A percentile compares a stretch with the other conserved stretches of the same genome.
phyloP scores from a whole-genome alignment of 2,113 vertebrate genomes.

The Butastur rufipennis region DNA sequence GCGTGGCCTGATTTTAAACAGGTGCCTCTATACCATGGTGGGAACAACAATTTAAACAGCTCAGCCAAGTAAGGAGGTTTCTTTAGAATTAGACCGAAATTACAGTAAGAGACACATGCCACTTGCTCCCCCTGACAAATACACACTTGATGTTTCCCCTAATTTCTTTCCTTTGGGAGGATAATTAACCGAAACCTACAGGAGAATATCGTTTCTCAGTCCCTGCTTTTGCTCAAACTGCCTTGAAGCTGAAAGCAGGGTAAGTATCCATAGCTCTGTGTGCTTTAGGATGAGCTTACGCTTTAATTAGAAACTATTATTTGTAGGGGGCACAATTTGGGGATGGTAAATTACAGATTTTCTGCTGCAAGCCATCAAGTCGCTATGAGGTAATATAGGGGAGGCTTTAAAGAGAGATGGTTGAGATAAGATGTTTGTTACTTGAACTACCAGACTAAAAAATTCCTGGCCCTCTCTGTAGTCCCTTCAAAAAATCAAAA shows the following conservation, averaged over 20 bases:
- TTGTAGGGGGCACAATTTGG: neutral
- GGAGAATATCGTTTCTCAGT: accelerated
- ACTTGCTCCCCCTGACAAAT: neutral
- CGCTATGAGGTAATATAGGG: neutral
- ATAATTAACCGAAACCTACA: neutral
- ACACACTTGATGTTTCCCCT: neutral
- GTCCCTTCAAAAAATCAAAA: too few species aligned
- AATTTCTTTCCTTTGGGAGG: neutral
- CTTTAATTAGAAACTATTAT: neutral
- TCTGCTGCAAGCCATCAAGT: neutral
- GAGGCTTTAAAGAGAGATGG: neutral
- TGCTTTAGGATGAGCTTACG: neutral
- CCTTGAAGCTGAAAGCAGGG: neutral
- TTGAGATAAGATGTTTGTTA: neutral
- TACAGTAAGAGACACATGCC: neutral
- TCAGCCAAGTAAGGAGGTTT: neutral
- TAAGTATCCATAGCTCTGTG: neutral
- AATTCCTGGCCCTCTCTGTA: neutral
- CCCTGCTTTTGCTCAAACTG: neutral
- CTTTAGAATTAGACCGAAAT: neutral
- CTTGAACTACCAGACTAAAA: neutral
- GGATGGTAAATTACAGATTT: neutral
- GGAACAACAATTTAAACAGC: neutral
- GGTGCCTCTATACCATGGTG: neutral
- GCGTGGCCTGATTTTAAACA: neutral